Evolutionary conservation across 2,888 invertebrate genomes (phyloP), one percentile per base, ranked within the genome.

Genomic region (Drosophila cyrtoloma): DNA sequence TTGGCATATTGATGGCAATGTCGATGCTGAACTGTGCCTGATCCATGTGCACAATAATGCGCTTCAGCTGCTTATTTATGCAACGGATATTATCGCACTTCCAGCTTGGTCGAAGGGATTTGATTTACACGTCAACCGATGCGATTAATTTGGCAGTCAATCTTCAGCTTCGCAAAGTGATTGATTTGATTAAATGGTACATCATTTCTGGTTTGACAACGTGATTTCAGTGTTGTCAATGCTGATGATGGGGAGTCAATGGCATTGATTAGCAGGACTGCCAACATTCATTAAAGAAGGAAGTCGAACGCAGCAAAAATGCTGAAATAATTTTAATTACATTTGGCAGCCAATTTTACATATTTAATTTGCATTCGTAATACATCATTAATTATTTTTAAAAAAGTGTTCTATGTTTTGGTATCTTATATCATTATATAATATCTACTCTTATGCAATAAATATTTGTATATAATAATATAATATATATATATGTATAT

Each of bases 1-100:
- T 44, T 35, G 66, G 30, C 16, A 55, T n/a, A 26, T 67, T 47
- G 14, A 26, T n/a, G 30, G 67, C 67, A 7, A 66, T 19, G 5
- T 66, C 67, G 16, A 67, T 37, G 9, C 47, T 7, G 7, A 7
- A 7, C 1, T 33, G 32, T 26, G 56, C 39, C n/a, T 12, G 26
- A 37, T 50, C 69, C 16, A 50, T 12, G n/a, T 68, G 32, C 9
- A 5, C 32, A 3, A 22, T 22, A 37, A 68, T 56, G 16, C 2
- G 9, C 2, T 22, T 19, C 47, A 55, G 5, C 12, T 68, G 67
- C 47, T 26, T 37, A n/a, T 32, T n/a, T 14, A 56, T 30, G 32
- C 69, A 68, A 19, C 47, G 26, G 9, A 0, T 14, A 3, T 39
- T 35, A 9, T 39, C 37, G 32, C 69, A 68, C 9, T 39, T 26